Percentiles rank a stretch among this genome's conserved stretches.
Evolutionary conservation across 2,113 vertebrate species (phyloP).

Genomic region (Ophiodon elongatus): DNA sequence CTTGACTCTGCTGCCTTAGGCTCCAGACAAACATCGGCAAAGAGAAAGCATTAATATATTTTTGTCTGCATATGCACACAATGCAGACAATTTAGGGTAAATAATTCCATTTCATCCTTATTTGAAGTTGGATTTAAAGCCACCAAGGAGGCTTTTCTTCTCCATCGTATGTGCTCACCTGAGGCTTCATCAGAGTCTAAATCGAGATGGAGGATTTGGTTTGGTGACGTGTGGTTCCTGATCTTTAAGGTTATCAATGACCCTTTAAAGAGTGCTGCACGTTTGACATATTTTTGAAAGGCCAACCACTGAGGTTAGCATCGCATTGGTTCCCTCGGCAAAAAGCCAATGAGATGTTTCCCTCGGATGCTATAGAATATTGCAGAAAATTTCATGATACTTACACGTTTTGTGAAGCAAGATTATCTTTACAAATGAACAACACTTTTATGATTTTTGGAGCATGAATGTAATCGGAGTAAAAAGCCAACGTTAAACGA

Average conservation of each 20-base stretch:
- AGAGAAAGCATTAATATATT: slow-evolving; percentile 56
- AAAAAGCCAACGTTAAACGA: no score
- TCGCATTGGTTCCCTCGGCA: not conserved
- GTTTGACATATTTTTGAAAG: not conserved
- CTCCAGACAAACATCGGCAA: slow-evolving; percentile 35
- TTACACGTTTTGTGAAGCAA: not conserved
- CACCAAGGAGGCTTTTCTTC: not conserved
- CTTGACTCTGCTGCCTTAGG: slow-evolving; percentile 19
- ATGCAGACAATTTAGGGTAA: slow-evolving; percentile 7
- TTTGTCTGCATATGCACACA: slow-evolving; percentile 8
- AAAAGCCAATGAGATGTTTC: not conserved
- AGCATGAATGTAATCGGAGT: no score
- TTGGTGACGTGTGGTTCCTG: not conserved
- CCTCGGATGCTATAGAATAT: not conserved
- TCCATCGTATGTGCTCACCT: not conserved
- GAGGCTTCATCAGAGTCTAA: not conserved
- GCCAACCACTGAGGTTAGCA: not conserved
- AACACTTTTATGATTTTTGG: not conserved
- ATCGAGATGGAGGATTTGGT: not conserved
- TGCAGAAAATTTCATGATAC: not conserved
- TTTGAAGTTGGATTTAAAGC: not conserved
- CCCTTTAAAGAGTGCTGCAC: not conserved
- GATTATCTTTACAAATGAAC: not conserved
- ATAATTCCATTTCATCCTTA: slow-evolving; percentile 1
- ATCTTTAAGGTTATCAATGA: slow-evolving; percentile 12